Percentiles rank a stretch among this genome's conserved stretches.
These are phyloP conservation scores for Aphidius ervi DNA, from an alignment of 1,140 invertebrate species.

Conservation along the genomic window DNA sequence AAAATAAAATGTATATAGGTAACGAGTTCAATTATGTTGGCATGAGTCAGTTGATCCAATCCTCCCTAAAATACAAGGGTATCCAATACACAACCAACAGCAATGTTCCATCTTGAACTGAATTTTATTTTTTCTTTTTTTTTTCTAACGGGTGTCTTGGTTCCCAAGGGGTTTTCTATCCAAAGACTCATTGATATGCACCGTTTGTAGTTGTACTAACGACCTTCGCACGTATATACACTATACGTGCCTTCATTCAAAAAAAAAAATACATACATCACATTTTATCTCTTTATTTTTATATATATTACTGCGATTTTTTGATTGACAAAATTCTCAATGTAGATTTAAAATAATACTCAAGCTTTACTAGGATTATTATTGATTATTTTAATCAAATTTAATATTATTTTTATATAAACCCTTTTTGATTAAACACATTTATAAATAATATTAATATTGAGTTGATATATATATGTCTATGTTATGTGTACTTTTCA, in stretches of 20 bases:
- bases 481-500: constrained; percentile 1
- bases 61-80: constrained; percentile 8
- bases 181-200: constrained; percentile 48
- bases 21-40: constrained; percentile 50
- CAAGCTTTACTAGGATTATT: too few relatives aligned
- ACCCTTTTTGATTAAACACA: too few relatives aligned
- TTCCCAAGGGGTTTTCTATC: constrained; percentile 47
- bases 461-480: too few relatives aligned
- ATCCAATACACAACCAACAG: not conserved
- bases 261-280: not conserved
- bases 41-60: constrained; percentile 43
- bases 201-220: constrained; percentile 45
- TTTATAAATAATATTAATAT: too few relatives aligned
- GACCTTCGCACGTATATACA: constrained; percentile 40
- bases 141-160: constrained; percentile 41
- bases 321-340: constrained; percentile 4
- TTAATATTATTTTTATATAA: too few relatives aligned
- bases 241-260: constrained; percentile 20
- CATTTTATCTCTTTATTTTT: not conserved
- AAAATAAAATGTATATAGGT: constrained; percentile 32
- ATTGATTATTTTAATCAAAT: too few relatives aligned
- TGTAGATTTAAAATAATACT: not conserved
- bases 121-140: constrained; percentile 26
- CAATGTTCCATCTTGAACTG: constrained; percentile 4
- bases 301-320: not conserved